Percentiles rank a stretch among this genome's conserved stretches.
phyloP scores from a whole-genome alignment of 2,113 vertebrate genomes.

The Ginglymostoma cirratum region DNA sequence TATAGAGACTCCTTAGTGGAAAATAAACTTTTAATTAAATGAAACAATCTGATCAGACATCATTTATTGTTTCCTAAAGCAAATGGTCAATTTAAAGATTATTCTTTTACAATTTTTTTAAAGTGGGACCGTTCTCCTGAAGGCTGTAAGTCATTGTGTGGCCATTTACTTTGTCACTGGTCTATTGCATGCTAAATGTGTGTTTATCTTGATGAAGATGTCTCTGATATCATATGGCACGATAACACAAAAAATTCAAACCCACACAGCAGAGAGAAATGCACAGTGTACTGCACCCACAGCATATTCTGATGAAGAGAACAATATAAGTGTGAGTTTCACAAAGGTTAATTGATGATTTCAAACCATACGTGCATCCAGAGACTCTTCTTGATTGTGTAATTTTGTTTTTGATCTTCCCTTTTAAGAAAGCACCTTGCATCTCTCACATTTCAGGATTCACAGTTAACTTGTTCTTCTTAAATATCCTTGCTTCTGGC shows the following conservation, averaged over 20 bases:
- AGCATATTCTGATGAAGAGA: background rate
- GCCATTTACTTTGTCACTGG: background rate
- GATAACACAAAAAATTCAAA: background rate
- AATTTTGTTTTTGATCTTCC: background rate
- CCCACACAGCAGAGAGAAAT: background rate
- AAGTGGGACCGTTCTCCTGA: background rate
- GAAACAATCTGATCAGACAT: background rate
- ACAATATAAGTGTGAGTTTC: background rate
- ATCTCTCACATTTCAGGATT: background rate
- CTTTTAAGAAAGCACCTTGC: background rate
- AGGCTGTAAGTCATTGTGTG: background rate
- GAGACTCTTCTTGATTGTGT: background rate
- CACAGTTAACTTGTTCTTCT: background rate
- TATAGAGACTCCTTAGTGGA: background rate
- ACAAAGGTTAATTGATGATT: background rate
- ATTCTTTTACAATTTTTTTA: conserved; percentile 1
- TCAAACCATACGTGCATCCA: background rate
- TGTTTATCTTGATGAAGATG: background rate
- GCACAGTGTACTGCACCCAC: background rate
- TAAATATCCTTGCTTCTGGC: background rate
- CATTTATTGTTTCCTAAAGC: background rate
- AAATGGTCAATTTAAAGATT: background rate
- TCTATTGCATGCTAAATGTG: conserved; percentile 1
- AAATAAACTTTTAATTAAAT: background rate
- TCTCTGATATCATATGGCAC: conserved; percentile 15